Evolutionary conservation across 2,888 invertebrate species (phyloP), one percentile per base, ranked within the genome.

Genomic region (Laothoe populi): DNA sequence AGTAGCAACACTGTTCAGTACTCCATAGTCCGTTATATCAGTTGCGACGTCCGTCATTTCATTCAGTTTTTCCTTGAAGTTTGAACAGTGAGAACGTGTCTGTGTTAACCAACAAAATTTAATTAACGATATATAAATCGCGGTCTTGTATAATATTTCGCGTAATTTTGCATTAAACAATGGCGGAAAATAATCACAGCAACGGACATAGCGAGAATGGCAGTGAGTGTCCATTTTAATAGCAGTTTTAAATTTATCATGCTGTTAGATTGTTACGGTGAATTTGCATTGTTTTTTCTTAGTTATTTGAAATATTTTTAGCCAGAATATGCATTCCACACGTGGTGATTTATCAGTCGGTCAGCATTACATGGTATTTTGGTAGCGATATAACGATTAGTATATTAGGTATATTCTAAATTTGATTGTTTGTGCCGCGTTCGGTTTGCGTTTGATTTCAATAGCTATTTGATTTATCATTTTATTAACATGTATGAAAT

Each of bases 151-250:
- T 46, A 26, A 23, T 23, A n/a, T n/a, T 24, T 7, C 10, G 16
- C n/a, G 19, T 13, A 53, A 40, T 53, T n/a, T n/a, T 53, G 8
- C 42, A n/a, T 21, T 62, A 19, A 10, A 65, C 57, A 46, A 75
- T 73, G 75, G 57, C 68, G 59, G 69, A 64, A 49, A 74, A 61
- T 64, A 66, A 68, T 63, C 57, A 57, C 38, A 62, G 26, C 58
- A 58, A 62, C 48, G 62, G 58, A 19, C 26, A 62, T 26, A 58
- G 16, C n/a, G 58, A 58, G 21, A 46, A 58, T 19, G 13, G 35
- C 16, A 19, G 62, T 62, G 46, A 61, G 60, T 57, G 11, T 19
- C 10, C 13, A 13, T 38, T 57, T n/a, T 46, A 42, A 19, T 31
- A n/a, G n/a, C 0, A 2, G 16, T 31, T 49, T 26, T 0, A 49